phyloP scores from a whole-genome alignment of 2,797 vertebrate species.

The Sebastes ruberrimus region DNA sequence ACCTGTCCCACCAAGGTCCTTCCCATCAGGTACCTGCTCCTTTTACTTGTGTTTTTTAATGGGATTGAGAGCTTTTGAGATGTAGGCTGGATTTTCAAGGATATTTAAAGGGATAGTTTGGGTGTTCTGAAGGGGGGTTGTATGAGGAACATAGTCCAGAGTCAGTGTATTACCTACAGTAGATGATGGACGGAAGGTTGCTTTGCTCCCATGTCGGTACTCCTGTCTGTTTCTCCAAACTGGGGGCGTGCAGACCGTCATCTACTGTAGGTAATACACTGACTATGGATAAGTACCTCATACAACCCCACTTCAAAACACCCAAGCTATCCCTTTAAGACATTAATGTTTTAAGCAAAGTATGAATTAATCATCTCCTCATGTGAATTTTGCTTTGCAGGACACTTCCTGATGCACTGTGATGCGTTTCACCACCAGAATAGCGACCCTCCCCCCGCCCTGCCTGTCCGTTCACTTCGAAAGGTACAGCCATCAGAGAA shows the following conservation, averaged over 20 bases:
- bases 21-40: constrained; percentile 86
- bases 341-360: not conserved
- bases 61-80: not conserved
- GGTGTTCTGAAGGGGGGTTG: too few species aligned
- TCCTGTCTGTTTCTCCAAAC: too few species aligned
- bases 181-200: too few species aligned
- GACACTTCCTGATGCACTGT: constrained; percentile 97
- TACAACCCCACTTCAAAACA: too few species aligned
- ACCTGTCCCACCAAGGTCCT: constrained; percentile 88
- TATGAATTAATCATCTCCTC: not conserved
- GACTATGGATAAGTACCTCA: too few species aligned
- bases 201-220: too few species aligned
- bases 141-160: too few species aligned
- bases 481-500: constrained; percentile 85
- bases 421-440: constrained; percentile 98
- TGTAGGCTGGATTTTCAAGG: not conserved
- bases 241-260: too few species aligned
- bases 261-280: too few species aligned
- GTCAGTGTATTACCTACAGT: too few species aligned
- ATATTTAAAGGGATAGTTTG: not conserved
- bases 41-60: not conserved
- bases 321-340: not conserved
- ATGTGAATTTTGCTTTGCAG: constrained; percentile 71
- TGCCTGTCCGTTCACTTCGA: constrained; percentile 94
- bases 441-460: constrained; percentile 91